Evolutionary conservation across 2,888 invertebrate species (phyloP), one percentile per base, ranked within the genome.

Genomic region (Chydorus sphaericus): DNA sequence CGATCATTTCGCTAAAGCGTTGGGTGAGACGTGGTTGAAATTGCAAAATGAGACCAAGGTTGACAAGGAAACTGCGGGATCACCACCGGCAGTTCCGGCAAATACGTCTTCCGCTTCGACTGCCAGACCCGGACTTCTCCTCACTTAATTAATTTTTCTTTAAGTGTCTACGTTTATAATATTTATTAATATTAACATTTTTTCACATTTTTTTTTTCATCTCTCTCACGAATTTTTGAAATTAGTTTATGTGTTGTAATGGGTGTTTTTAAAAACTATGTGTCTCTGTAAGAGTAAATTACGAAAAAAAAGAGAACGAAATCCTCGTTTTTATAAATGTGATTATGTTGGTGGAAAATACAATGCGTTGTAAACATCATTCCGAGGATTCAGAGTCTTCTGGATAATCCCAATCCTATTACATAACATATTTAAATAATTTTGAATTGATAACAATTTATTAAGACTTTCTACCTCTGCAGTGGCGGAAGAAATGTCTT

Each of bases 1-100:
- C 71, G 90, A 91, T 68, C 91, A 91, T 68, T 91, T 91, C 72
- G 88, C 89, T 31, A 90, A 89, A 73, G 89, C 91, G 1, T 73
- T 91, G 48, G 76, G 76, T 2, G 86, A 86, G 66, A 88, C 87
- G 0, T 90, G 89, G 90, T 78, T 66, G 16, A 65, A 65, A 57
- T 62, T 69, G 55, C 65, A 68, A 57, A 63, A 59, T 33, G 59
- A 60, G 36, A 54, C 44, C 37, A 52, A 37, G 38, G 11, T 18
- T 7, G 36, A 55, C 16, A 56, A 38, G 16, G 53, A 26, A 11
- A n/a, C n/a, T n/a, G n/a, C n/a, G n/a, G n/a, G n/a, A n/a, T n/a
- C n/a, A n/a, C n/a, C n/a, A n/a, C n/a, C n/a, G n/a, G n/a, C n/a
- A n/a, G n/a, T n/a, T n/a, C n/a, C n/a, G 39, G 52, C 31, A 23